A percentile compares a stretch with the other conserved stretches of the same genome.
Evolutionary conservation across 2,888 invertebrate genomes (phyloP).

Genomic region (Agapostemon virescens): DNA sequence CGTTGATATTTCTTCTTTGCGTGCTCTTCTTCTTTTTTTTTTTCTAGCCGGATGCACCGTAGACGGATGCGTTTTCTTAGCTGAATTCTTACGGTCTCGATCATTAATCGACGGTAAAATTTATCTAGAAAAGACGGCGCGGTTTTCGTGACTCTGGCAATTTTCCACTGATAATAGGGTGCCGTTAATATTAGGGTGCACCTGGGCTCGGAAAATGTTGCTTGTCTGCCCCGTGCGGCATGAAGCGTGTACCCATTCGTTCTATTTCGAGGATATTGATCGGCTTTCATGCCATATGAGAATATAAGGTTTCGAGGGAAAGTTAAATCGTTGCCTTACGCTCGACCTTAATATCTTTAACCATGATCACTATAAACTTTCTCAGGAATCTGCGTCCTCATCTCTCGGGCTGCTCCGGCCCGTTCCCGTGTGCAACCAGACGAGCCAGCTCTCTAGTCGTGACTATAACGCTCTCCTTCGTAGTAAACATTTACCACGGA

Average conservation of each 20-base stretch:
- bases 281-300: conserved; percentile 46
- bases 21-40: too few relatives aligned
- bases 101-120: neutral
- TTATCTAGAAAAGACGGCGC: neutral
- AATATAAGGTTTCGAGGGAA: conserved; percentile 59
- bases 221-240: conserved; percentile 36
- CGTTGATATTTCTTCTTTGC: neutral
- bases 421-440: neutral
- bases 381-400: conserved; percentile 41
- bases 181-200: conserved; percentile 30
- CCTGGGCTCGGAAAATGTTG: conserved; percentile 33
- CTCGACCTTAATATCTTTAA: conserved; percentile 53
- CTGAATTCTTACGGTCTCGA: neutral
- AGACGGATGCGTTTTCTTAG: neutral
- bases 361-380: conserved; percentile 43
- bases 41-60: neutral
- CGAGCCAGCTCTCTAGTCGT: neutral
- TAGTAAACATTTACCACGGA: conserved; percentile 14
- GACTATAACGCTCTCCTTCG: conserved; percentile 16
- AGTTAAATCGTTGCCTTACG: conserved; percentile 51
- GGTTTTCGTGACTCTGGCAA: conserved; percentile 2
- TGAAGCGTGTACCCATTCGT: conserved; percentile 49
- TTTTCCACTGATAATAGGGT: conserved; percentile 19
- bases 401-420: conserved; percentile 19
- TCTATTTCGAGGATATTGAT: conserved; percentile 57